Percentiles rank a stretch among this genome's conserved stretches.
Conservation (phyloP, 2,888 invertebrate species). For the Odontothrips loti region DNA sequence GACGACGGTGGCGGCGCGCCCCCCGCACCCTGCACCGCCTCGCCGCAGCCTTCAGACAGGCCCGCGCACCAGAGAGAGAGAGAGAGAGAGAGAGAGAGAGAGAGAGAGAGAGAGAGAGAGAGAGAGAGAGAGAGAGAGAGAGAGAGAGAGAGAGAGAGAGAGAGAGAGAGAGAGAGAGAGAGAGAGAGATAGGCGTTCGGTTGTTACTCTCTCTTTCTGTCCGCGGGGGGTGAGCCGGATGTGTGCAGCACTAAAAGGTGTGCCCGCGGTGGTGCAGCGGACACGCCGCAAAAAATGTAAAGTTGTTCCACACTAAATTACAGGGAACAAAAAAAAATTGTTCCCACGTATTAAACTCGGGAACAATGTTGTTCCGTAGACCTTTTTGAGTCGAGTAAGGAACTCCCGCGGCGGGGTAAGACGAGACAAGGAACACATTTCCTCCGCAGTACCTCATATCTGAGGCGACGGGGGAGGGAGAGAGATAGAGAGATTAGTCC, state of each 20-base stretch:
- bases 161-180: not conserved
- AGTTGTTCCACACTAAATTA: no score
- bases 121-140: not conserved
- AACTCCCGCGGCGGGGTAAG: no score
- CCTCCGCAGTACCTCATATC: not conserved
- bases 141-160: not conserved
- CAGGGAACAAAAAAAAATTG: no score
- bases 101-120: not conserved
- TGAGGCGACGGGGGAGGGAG: not conserved
- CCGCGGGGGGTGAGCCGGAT: no score
- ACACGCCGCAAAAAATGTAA: no score
- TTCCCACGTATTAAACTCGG: no score
- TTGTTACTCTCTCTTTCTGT: no score
- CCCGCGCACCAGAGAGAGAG: not conserved
- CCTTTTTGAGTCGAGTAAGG: not conserved
- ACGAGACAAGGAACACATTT: not conserved
- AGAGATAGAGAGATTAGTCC: constrained; percentile 3
- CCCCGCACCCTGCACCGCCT: not conserved
- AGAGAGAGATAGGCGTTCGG: not conserved
- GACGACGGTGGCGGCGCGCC: not conserved
- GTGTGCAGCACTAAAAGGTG: no score
- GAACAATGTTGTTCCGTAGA: not conserved
- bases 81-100: not conserved
- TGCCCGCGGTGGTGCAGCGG: no score
- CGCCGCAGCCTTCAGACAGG: not conserved